Percentiles rank a stretch among this genome's conserved stretches.
Evolutionary conservation across 2,888 invertebrate genomes (phyloP).

Genomic region (Drosophila macrothrix): DNA sequence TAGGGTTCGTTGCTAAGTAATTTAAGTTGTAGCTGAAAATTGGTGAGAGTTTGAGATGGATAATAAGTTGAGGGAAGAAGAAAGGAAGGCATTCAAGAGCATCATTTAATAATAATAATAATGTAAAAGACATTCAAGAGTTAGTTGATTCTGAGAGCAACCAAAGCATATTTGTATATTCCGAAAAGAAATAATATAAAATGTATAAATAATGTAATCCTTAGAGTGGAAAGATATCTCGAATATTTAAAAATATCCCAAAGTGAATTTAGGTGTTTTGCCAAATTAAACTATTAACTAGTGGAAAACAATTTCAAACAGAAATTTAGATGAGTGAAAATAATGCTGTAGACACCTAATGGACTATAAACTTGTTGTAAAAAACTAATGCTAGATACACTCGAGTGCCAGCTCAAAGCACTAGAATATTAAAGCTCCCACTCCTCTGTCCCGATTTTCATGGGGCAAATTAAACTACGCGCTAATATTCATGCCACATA

Average conservation of each 20-base stretch:
- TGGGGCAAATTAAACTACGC: slow-evolving; percentile 66
- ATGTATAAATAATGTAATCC: neutral
- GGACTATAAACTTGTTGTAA: neutral
- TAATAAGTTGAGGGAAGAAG: neutral
- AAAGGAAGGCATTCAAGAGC: neutral
- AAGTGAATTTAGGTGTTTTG: neutral
- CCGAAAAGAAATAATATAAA: neutral
- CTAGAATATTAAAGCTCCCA: neutral
- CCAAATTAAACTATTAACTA: neutral
- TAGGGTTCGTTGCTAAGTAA: slow-evolving; percentile 9
- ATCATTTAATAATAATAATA: neutral
- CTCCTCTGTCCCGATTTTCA: neutral
- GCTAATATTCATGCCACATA: slow-evolving; percentile 70
- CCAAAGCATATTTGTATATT: neutral
- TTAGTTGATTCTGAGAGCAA: neutral
- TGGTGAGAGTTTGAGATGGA: neutral
- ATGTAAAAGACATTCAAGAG: neutral
- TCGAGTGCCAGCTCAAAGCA: neutral
- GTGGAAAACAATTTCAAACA: rapidly evolving
- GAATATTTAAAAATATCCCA: neutral
- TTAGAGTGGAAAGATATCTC: neutral
- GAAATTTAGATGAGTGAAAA: neutral
- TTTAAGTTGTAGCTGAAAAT: slow-evolving; percentile 5
- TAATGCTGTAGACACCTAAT: neutral
- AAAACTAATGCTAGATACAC: neutral